Percentiles rank a stretch among this genome's conserved stretches.
These are phyloP conservation scores for Lepetodrilus schrolli DNA, from an alignment of 2,888 invertebrate genomes.

Conservation along the genomic window DNA sequence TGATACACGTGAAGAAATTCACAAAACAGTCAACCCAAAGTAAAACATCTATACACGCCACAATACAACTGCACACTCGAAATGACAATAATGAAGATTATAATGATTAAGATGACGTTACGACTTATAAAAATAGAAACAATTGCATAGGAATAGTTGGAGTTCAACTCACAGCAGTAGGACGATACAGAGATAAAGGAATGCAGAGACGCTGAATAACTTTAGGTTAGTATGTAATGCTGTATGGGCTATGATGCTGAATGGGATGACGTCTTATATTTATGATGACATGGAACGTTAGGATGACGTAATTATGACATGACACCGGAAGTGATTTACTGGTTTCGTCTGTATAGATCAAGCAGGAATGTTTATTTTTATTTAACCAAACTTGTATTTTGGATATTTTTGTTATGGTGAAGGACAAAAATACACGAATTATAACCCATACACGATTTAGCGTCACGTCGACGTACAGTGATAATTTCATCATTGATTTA, in stretches of 20 bases:
- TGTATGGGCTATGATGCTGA: no score
- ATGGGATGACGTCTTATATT: no score
- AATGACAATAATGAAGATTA: background rate
- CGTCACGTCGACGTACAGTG: background rate
- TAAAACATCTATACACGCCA: background rate
- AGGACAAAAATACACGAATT: no score
- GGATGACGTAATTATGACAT: conserved; percentile 5
- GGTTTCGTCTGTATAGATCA: background rate
- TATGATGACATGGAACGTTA: conserved; percentile 18
- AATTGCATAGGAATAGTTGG: conserved; percentile 26
- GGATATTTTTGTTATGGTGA: background rate
- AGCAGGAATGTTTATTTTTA: conserved; percentile 6
- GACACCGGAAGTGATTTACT: conserved; percentile 8
- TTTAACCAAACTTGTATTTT: background rate
- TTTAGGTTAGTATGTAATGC: no score
- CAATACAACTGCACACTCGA: background rate
- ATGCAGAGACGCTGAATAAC: conserved; percentile 29
- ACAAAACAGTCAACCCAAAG: background rate
- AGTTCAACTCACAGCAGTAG: conserved; percentile 15
- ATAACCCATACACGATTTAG: background rate
- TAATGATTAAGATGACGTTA: background rate
- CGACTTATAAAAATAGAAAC: conserved; percentile 9
- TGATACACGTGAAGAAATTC: conserved; percentile 10
- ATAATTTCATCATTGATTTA: no score
- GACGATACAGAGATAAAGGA: conserved; percentile 20